Evolutionary conservation across 2,113 vertebrate genomes (phyloP), one percentile per base, ranked within the genome.

Genomic region (Peromyscus polionotus): DNA sequence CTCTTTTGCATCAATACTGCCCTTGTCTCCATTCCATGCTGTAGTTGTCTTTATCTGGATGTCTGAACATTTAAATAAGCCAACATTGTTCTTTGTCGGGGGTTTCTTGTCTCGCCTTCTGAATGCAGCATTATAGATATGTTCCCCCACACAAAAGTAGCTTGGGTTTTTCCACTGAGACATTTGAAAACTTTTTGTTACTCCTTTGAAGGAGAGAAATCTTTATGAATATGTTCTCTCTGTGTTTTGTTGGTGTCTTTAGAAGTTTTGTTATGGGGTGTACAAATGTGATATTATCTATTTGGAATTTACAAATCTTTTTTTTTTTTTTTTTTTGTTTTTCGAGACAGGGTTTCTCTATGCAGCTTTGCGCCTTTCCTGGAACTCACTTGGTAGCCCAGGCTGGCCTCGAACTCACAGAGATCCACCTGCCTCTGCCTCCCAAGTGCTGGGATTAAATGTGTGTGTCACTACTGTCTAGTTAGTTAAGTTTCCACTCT

Each of bases 61-160:
- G 57, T 1, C 36, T 45, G 81, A 81, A 4, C 59, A 17, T 70
- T 48, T 89, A 93, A 75, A 39, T 33, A 39, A 7, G 42, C 81
- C 67, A 68, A 14, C 17, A 33, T 26, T 22, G 9, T 22, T 77
- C 63, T 73, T 92, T 92, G 70, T 83, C 3, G 77, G 68, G 45
- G 36, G 39, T 48, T 26, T 94, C 28, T 51, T 70, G 36, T 16
- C 45, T 4, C 1, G 2, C 36, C 13, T 39, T 54, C 36, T 42
- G 33, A 14, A 4, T 16, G 36, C 13, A 7, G 20, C 3, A 17
- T 42, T 39, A 6, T 0, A n/a, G 48, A 10, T 0, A 13, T 31
- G 20, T 8, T 54, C 48, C 14, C 10, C 13, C 36, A 57, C 20
- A 72, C 7, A 3, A n/a, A n/a, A n/a, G 24, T 17, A 26, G 54